A percentile compares a stretch with the other conserved stretches of the same genome.
Conservation (phyloP, 2,888 invertebrate species). For the Pandemis corylana region DNA sequence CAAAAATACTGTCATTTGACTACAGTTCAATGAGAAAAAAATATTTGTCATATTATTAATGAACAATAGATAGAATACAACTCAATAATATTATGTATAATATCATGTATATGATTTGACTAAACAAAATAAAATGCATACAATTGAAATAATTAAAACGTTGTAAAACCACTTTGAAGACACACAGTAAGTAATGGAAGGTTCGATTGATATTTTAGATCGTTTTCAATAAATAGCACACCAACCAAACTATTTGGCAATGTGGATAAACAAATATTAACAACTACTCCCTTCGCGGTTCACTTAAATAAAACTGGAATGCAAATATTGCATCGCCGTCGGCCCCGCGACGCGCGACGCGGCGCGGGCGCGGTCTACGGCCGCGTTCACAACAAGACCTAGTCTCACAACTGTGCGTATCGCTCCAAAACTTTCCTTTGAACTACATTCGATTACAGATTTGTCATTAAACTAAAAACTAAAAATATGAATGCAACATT, state of each 20-base stretch:
- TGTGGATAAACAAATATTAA: slow-evolving; percentile 79
- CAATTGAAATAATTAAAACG: slow-evolving; percentile 82
- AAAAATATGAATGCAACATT: slow-evolving; percentile 82
- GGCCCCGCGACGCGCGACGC: slow-evolving; percentile 58
- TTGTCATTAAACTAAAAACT: slow-evolving; percentile 75
- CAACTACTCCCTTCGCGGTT: slow-evolving; percentile 77
- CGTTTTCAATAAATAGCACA: slow-evolving; percentile 81
- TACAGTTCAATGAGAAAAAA: slow-evolving; percentile 83
- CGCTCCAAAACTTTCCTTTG: slow-evolving; percentile 77
- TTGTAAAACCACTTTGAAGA: slow-evolving; percentile 78
- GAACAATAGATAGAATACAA: slow-evolving; percentile 80
- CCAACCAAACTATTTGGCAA: slow-evolving; percentile 83
- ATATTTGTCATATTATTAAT: slow-evolving; percentile 76
- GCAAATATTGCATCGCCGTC: slow-evolving; percentile 84
- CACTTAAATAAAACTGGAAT: slow-evolving; percentile 84
- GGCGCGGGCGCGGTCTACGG: slow-evolving; percentile 51
- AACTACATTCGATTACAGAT: slow-evolving; percentile 81
- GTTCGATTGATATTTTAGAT: slow-evolving; percentile 79
- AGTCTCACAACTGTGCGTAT: slow-evolving; percentile 78
- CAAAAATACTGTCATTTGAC: slow-evolving; percentile 86
- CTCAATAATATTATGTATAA: slow-evolving; percentile 75
- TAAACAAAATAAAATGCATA: slow-evolving; percentile 84
- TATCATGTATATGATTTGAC: slow-evolving; percentile 83
- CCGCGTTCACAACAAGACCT: slow-evolving; percentile 66
- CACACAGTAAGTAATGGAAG: slow-evolving; percentile 78